phyloP scores from a whole-genome alignment of 2,113 vertebrate species.

The Gobio gobio region DNA sequence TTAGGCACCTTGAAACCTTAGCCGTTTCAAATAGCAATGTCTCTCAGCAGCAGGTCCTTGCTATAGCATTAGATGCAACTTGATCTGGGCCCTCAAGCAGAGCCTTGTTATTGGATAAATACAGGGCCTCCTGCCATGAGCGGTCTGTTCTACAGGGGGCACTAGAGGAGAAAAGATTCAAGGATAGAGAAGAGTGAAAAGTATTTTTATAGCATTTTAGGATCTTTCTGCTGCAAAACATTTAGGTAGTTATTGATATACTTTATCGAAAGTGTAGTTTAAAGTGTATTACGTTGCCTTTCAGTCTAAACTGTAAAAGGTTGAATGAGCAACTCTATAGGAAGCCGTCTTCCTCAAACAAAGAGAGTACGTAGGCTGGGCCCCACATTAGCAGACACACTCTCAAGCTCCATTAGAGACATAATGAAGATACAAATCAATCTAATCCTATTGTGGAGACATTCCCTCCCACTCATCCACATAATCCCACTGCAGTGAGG shows the following conservation, averaged over 20 bases:
- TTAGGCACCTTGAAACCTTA: slow-evolving; percentile 63
- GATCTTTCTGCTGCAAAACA: background rate
- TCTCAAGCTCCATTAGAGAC: slow-evolving; percentile 44
- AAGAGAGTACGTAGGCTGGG: background rate
- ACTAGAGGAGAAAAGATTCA: slow-evolving; percentile 51
- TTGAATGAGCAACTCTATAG: slow-evolving; percentile 1
- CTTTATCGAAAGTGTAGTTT: background rate
- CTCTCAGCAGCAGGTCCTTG: slow-evolving; percentile 60
- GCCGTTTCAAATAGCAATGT: slow-evolving; percentile 60
- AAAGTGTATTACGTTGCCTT: background rate
- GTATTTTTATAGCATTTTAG: background rate
- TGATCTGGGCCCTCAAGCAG: slow-evolving; percentile 58
- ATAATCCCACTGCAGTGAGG: slow-evolving; percentile 34
- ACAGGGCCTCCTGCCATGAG: slow-evolving; percentile 42
- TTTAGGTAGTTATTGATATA: background rate
- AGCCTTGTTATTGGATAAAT: slow-evolving; percentile 62
- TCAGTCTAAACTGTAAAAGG: background rate
- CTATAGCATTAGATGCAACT: slow-evolving; percentile 64
- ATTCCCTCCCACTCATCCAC: slow-evolving; percentile 41
- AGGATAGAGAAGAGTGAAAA: background rate
- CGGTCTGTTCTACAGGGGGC: slow-evolving; percentile 51
- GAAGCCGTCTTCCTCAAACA: slow-evolving; percentile 3
- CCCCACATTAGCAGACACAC: slow-evolving; percentile 22
- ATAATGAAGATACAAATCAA: slow-evolving; percentile 52
- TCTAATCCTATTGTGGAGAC: slow-evolving; percentile 45